Base-by-base conservation (phyloP, 2,797 vertebrate genomes). In the Labroides dimidiatus region DNA sequence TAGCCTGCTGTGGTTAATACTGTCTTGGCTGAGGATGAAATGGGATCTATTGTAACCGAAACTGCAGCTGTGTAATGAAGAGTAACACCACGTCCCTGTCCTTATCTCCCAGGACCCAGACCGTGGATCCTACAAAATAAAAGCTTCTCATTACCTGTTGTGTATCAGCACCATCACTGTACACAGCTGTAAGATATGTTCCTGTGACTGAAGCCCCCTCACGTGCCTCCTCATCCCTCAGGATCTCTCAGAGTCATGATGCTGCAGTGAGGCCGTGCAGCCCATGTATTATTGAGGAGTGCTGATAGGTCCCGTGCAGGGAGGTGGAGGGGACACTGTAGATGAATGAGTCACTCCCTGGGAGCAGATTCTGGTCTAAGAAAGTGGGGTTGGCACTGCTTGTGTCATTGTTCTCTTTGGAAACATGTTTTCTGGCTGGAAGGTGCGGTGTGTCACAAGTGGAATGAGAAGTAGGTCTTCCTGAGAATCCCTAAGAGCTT, bases 121-220 rank as follows among this genome's bases (percentile, higher is more conserved):
- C 17, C 10, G 62, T 17, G 36, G 8, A 69, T 50, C 49, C 33
- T 57, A 15, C 47, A 16, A 56, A 67, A 72, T 56, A 45, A 75
- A 63, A 76, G 49, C 49, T 10, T 72, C 8, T 1, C 30, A 33
- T 33, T 33, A 6, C 9, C 37, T 57, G 65, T 72, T 57, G 75
- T 24, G 71, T 56, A n/a, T 72, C 78, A 58, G 77, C 77, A 78
- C 69, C 78, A 75, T 10, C 65, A 45, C 57, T 15, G 70, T 19
- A 52, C 75, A 51, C 84, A 87, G 69, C 89, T 92, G 89, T 80
- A 80, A 72, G 75, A 83, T 71, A 58, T 63, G 81, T 67, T 75
- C 41, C 48, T 57, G 20, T 50, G 66, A 65, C 57, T 52, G 33
- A 20, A 68, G 57, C 54, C 36, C 65, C 42, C 37, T 63, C 63